Conservation (phyloP, 1,140 invertebrate species). For the Bicyclus anynana region DNA sequence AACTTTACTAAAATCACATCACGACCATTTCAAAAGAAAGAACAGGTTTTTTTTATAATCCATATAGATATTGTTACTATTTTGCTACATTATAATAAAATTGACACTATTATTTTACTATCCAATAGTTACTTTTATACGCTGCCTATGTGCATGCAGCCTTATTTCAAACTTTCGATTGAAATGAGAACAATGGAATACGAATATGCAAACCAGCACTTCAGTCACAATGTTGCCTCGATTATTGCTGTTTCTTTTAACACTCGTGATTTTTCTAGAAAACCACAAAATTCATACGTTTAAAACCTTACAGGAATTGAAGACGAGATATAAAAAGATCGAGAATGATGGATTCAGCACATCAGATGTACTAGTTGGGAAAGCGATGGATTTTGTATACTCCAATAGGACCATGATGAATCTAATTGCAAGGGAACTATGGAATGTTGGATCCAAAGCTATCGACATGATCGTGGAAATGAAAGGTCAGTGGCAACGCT, state of each 20-base stretch:
- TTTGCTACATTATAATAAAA: no score
- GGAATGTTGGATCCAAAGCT: conserved; percentile 52
- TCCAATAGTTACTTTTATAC: neutral
- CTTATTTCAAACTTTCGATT: neutral
- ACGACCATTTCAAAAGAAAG: no score
- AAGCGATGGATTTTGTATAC: conserved; percentile 59
- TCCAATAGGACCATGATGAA: conserved; percentile 61
- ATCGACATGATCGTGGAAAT: conserved; percentile 55
- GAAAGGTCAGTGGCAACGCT: conserved; percentile 34
- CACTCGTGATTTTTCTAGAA: conserved; percentile 18
- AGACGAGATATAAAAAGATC: conserved; percentile 36
- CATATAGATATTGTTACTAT: no score
- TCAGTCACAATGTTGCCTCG: conserved; percentile 22
- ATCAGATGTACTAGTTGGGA: conserved; percentile 47
- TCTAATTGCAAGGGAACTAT: conserved; percentile 54
- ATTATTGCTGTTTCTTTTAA: conserved; percentile 12
- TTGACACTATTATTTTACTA: no score
- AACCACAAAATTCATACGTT: conserved; percentile 25
- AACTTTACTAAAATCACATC: no score
- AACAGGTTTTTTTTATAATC: no score
- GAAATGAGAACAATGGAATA: neutral
- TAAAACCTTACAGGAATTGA: conserved; percentile 42
- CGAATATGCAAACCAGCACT: neutral
- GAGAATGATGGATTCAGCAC: conserved; percentile 41
- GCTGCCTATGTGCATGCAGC: neutral